Percentiles rank a stretch among this genome's conserved stretches.
phyloP scores from a whole-genome alignment of 2,888 invertebrate genomes.

The Ellobium chinense region DNA sequence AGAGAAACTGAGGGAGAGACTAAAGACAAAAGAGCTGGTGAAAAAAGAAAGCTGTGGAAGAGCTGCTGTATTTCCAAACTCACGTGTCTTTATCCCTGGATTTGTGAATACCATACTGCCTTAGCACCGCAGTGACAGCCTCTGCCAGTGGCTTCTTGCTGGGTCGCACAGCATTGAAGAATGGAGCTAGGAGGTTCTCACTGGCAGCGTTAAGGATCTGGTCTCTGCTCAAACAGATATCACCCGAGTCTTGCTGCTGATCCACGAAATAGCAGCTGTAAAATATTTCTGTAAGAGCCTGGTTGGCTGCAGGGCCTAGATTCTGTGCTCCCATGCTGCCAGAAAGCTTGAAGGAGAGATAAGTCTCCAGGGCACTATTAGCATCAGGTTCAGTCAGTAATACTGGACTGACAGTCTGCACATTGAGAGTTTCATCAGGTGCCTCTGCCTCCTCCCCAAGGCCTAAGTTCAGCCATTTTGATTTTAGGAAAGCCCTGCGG shows the following conservation, averaged over 20 bases:
- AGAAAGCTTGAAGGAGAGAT: conserved; percentile 69
- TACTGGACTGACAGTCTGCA: conserved; percentile 70
- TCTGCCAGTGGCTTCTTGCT: conserved; percentile 73
- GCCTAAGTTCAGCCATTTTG: conserved; percentile 42
- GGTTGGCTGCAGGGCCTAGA: conserved; percentile 63
- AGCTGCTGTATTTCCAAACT: conserved; percentile 20
- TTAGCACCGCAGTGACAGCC: conserved; percentile 70
- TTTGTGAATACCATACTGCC: conserved; percentile 72
- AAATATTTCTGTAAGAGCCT: conserved; percentile 76
- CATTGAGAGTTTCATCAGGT: conserved; percentile 66
- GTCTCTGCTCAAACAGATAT: conserved; percentile 74
- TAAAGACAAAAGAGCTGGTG: too few relatives aligned
- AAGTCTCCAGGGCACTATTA: conserved; percentile 71
- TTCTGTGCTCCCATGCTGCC: conserved; percentile 33
- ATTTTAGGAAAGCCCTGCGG: conserved; percentile 58
- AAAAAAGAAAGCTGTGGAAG: too few relatives aligned
- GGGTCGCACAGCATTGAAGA: conserved; percentile 70
- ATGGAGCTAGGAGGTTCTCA: conserved; percentile 73
- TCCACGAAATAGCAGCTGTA: conserved; percentile 77
- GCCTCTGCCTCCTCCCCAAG: conserved; percentile 58
- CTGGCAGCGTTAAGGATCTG: conserved; percentile 73
- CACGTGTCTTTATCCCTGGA: conserved; percentile 60
- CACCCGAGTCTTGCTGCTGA: conserved; percentile 75
- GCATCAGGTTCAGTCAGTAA: conserved; percentile 68
- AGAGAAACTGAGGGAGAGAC: too few relatives aligned